These are phyloP conservation scores for Harmothoe impar DNA, from an alignment of 2,888 invertebrate species.

Conservation along the genomic window DNA sequence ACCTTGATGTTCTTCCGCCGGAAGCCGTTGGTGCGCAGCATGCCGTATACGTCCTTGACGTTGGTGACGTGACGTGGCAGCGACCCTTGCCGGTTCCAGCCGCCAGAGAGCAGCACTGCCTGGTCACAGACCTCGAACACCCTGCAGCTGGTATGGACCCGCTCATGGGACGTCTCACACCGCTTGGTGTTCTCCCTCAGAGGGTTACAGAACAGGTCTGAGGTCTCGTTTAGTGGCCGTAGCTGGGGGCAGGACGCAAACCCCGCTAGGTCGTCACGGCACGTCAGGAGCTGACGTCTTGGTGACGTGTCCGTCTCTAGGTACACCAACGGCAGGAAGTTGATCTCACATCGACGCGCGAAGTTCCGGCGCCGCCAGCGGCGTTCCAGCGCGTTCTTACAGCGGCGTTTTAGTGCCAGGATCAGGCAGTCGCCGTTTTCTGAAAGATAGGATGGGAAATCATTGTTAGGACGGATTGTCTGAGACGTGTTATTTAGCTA, in stretches of 20 bases:
- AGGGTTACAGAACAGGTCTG: conserved; percentile 83
- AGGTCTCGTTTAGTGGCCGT: conserved; percentile 82
- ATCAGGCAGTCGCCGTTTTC: conserved; percentile 84
- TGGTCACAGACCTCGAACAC: conserved; percentile 85
- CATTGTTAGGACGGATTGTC: not conserved
- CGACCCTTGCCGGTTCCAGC: conserved; percentile 84
- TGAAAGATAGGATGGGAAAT: conserved; percentile 71
- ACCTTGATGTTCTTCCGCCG: conserved; percentile 84
- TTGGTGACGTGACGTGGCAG: conserved; percentile 81
- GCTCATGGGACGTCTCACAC: conserved; percentile 83
- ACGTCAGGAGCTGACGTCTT: conserved; percentile 78
- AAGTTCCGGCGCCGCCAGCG: conserved; percentile 78
- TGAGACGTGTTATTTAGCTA: too few species aligned
- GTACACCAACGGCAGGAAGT: conserved; percentile 84
- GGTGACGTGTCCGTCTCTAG: conserved; percentile 71
- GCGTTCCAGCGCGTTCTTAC: conserved; percentile 83
- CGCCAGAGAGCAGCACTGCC: conserved; percentile 85
- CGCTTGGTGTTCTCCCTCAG: conserved; percentile 84
- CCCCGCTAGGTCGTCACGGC: conserved; percentile 78
- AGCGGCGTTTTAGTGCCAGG: conserved; percentile 84
- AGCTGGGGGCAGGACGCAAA: conserved; percentile 83
- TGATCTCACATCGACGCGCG: conserved; percentile 84
- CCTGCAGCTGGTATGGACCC: conserved; percentile 83
- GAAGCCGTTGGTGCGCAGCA: conserved; percentile 84
- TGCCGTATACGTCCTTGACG: conserved; percentile 81